phyloP scores from a whole-genome alignment of 2,113 vertebrate genomes.

The Cervus canadensis region DNA sequence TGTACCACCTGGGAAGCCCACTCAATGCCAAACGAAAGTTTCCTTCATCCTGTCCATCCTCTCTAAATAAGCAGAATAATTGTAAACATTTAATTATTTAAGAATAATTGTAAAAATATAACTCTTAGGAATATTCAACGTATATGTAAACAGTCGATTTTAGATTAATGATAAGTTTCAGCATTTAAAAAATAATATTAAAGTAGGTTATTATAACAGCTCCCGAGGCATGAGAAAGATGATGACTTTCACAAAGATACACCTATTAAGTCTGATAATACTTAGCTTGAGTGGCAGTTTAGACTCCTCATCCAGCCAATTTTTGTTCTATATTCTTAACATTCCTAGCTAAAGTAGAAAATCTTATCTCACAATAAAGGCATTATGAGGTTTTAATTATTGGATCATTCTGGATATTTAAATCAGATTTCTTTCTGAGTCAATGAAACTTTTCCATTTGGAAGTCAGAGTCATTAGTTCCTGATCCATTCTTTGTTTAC shows the following conservation, averaged over 20 bases:
- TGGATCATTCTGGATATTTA: background rate
- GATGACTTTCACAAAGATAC: background rate
- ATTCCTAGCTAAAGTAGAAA: conserved; percentile 5
- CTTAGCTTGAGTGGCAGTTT: background rate
- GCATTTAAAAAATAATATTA: background rate
- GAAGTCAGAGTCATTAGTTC: background rate
- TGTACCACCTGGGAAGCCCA: background rate
- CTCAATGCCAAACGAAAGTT: background rate
- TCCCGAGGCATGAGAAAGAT: background rate
- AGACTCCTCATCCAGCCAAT: background rate
- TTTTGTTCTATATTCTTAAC: background rate
- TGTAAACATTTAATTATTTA: background rate
- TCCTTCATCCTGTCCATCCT: background rate
- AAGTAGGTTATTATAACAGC: background rate
- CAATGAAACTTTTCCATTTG: background rate
- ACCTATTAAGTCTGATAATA: background rate
- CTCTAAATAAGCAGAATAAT: background rate
- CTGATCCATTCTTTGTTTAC: background rate
- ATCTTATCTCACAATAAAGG: background rate
- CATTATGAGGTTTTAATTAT: background rate
- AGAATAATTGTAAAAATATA: background rate
- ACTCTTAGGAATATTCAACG: background rate
- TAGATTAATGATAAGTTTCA: background rate
- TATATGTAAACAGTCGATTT: background rate
- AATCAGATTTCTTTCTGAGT: background rate